Evolutionary conservation across 2,113 vertebrate species (phyloP), one percentile per base, ranked within the genome.

Genomic region (Rhinopomastus cyanomelas): DNA sequence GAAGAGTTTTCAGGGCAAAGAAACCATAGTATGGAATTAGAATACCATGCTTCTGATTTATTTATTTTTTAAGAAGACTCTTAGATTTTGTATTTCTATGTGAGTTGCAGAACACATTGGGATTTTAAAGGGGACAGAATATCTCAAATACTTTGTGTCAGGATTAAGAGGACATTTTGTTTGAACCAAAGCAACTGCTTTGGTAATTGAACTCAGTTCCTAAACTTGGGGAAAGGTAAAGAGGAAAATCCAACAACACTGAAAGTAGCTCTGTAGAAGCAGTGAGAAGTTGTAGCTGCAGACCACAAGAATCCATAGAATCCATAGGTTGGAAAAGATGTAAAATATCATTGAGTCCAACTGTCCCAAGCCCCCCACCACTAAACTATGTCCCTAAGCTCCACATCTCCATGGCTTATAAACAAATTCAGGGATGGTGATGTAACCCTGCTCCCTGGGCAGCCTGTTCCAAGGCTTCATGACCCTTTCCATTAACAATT

Each of bases 211-310:
- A 56, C 23, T 66, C 13, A 4, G 18, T 18, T 21, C 22, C 48
- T 30, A 18, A 76, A n/a, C 3, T 34, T 12, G 32, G 8, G 12
- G 48, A 57, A 5, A 8, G 7, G 8, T 2, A 61, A 19, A 49
- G 29, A 48, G 29, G 5, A 5, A 2, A 21, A 11, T 6, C 25
- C 23, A 42, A 0, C 34, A 12, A 1, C 23, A 15, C 19, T 6
- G 26, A 15, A 27, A 44, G 22, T 16, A 34, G 32, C 18, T 55
- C 27, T 23, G 34, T 36, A 42, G 66, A 34, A 77, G 16, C 7
- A 20, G 16, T 3, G 46, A 62, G 59, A 30, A 73, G 6, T 11
- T 19, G 21, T 19, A 55, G 21, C 5, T n/a, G 23, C 53, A 37
- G 22, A 11, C 78, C 29, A 32, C 56, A 13, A 37, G 32, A 23